Percentiles rank a stretch among this genome's conserved stretches.
phyloP scores from a whole-genome alignment of 2,888 invertebrate species.

The Hypolimnas misippus region DNA sequence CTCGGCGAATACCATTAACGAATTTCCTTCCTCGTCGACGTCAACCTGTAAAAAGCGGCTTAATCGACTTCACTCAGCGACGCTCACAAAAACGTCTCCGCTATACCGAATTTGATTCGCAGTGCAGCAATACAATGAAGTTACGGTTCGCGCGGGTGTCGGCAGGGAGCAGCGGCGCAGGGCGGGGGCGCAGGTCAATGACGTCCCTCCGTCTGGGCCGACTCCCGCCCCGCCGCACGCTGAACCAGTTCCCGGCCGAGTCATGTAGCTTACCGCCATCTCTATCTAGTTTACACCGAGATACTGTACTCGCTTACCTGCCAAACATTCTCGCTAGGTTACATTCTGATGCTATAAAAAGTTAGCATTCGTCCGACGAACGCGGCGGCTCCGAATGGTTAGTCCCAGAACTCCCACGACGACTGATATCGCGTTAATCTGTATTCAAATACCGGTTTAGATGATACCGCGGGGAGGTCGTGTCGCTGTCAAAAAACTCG shows the following conservation, averaged over 20 bases:
- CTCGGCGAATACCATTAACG: slow-evolving; percentile 35
- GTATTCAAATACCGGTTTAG: slow-evolving; percentile 45
- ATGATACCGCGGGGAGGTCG: slow-evolving; percentile 47
- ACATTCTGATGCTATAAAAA: slow-evolving; percentile 52
- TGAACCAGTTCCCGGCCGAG: slow-evolving; percentile 61
- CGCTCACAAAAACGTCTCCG: slow-evolving; percentile 58
- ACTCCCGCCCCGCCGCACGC: slow-evolving; percentile 49
- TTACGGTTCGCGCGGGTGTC: slow-evolving; percentile 73
- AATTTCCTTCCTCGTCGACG: slow-evolving; percentile 20
- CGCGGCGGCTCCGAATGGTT: slow-evolving; percentile 16
- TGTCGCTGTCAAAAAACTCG: slow-evolving; percentile 52
- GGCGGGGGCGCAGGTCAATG: slow-evolving; percentile 74
- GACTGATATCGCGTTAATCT: slow-evolving; percentile 43
- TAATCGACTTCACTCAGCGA: slow-evolving; percentile 45
- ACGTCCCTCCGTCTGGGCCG: slow-evolving; percentile 77
- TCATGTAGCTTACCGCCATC: slow-evolving; percentile 71
- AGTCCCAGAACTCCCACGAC: slow-evolving; percentile 42
- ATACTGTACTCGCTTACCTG: slow-evolving; percentile 63
- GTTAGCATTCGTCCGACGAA: slow-evolving; percentile 37
- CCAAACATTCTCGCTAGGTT: slow-evolving; percentile 63
- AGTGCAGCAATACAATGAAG: slow-evolving; percentile 70
- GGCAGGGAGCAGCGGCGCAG: slow-evolving; percentile 53
- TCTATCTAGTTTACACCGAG: slow-evolving; percentile 71
- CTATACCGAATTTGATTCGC: slow-evolving; percentile 74
- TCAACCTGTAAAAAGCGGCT: slow-evolving; percentile 40